These are phyloP conservation scores for Pantherophis alleghaniensis DNA, from an alignment of 2,797 vertebrate species.

Conservation along the genomic window DNA sequence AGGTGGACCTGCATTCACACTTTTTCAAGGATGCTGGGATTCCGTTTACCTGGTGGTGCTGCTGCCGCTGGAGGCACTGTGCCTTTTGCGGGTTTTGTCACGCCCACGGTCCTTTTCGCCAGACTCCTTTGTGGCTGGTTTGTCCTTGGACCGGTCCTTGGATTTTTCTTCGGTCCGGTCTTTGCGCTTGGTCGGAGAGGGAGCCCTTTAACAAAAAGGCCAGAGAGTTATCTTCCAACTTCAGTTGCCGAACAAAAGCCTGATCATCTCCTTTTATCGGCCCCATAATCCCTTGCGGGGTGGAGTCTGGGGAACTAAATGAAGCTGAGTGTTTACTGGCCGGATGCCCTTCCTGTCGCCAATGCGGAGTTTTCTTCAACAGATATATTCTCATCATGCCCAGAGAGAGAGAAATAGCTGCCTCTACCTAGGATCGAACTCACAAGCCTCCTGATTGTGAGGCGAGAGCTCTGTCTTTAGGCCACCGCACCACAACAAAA, in stretches of 20 bases:
- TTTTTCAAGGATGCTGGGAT: not conserved
- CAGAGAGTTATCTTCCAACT: not conserved
- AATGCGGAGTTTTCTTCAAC: too few species aligned
- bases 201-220: conserved; percentile 78
- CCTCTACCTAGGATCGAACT: too few species aligned
- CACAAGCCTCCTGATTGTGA: too few species aligned
- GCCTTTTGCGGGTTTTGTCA: conserved; percentile 89
- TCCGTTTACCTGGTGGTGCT: conserved; percentile 86
- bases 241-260: not conserved
- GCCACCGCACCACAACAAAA: too few species aligned
- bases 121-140: conserved; percentile 81
- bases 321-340: too few species aligned
- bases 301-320: too few species aligned
- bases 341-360: too few species aligned
- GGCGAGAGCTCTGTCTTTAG: too few species aligned
- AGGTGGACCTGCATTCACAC: not conserved
- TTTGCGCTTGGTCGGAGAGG: conserved; percentile 93
- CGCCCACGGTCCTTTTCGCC: conserved; percentile 90
- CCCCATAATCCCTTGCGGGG: too few species aligned
- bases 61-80: conserved; percentile 91
- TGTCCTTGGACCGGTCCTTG: conserved; percentile 91
- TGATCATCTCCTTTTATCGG: not conserved
- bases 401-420: too few species aligned
- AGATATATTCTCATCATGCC: too few species aligned
- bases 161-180: conserved; percentile 91